Conservation (phyloP, 2,113 vertebrate genomes). For the Nothocercus nigrocapillus region DNA sequence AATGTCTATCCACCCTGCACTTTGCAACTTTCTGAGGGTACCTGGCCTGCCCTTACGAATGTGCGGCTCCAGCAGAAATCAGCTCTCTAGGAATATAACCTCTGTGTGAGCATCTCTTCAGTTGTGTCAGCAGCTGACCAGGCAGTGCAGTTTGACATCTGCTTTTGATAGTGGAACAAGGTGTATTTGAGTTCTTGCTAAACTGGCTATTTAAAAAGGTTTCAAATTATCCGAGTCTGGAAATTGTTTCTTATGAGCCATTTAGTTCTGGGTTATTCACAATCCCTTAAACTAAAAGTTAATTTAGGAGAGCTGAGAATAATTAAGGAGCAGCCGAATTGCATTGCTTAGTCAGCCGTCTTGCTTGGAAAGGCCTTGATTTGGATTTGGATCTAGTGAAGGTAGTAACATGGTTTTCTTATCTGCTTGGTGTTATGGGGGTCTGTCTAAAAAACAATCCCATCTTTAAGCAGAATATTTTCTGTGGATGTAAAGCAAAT, state of each 20-base stretch:
- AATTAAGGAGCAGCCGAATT: background rate
- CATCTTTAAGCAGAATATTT: background rate
- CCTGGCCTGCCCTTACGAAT: background rate
- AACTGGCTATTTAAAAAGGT: slow-evolving; percentile 37
- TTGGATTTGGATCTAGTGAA: background rate
- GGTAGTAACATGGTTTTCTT: background rate
- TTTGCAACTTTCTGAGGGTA: background rate
- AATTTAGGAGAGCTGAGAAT: background rate
- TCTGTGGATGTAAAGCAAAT: background rate
- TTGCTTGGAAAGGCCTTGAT: background rate
- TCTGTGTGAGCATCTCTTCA: background rate
- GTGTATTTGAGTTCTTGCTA: slow-evolving; percentile 29
- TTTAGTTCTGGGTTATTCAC: slow-evolving; percentile 6
- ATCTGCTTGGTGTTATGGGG: background rate
- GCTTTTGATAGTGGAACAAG: background rate
- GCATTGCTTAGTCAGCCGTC: background rate
- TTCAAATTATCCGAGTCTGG: background rate
- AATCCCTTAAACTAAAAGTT: background rate
- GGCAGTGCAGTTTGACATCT: slow-evolving; percentile 29
- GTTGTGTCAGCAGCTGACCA: slow-evolving; percentile 8
- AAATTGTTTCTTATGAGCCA: slow-evolving; percentile 23
- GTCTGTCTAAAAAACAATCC: background rate
- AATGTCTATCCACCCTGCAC: background rate
- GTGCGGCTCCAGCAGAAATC: background rate
- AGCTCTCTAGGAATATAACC: background rate